Conservation (phyloP, 2,797 vertebrate genomes). For the Diplodus sargus region DNA sequence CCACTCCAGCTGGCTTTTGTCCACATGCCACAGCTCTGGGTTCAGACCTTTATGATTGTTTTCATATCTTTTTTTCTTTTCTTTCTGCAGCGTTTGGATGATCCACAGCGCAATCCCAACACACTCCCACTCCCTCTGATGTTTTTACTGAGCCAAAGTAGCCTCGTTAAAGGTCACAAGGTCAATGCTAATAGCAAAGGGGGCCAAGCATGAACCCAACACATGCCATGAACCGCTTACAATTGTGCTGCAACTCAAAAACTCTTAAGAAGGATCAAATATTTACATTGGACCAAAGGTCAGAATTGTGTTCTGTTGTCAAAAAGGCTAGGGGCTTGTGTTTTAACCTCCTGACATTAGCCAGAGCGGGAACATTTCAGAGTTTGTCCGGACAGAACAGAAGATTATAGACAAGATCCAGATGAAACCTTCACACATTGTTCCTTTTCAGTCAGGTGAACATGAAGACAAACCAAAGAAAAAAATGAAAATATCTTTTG, state of each 20-base stretch:
- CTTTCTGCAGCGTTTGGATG: neutral
- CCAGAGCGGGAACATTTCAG: neutral
- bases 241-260: neutral
- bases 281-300: neutral
- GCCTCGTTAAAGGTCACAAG: constrained; percentile 1
- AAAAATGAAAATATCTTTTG: neutral
- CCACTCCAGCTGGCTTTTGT: constrained; percentile 8
- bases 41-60: constrained; percentile 9
- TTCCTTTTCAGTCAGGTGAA: neutral
- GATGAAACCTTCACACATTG: neutral
- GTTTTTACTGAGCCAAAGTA: neutral
- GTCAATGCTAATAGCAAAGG: neutral
- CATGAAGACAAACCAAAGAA: neutral
- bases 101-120: neutral
- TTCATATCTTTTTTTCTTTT: neutral
- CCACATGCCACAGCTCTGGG: neutral
- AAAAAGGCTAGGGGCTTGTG: neutral
- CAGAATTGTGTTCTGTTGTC: neutral
- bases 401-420: neutral
- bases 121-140: constrained; percentile 14
- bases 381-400: neutral
- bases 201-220: neutral
- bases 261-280: neutral
- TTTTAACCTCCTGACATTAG: neutral
- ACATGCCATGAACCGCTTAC: neutral